These are phyloP conservation scores for Cnemophilus loriae DNA, from an alignment of 2,113 vertebrate genomes.

Conservation along the genomic window DNA sequence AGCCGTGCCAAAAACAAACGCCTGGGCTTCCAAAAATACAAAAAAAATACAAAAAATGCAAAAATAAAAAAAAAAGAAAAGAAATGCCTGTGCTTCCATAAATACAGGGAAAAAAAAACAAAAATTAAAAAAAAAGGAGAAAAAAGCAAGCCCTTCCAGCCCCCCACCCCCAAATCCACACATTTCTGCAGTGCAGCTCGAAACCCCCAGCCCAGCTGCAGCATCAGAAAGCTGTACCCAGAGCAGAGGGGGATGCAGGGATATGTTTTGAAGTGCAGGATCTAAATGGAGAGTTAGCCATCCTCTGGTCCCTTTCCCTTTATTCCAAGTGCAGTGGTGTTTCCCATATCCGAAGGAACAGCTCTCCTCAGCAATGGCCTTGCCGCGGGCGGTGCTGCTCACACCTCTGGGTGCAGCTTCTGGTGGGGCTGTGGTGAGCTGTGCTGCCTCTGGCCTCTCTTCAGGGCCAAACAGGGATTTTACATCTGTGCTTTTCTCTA, in stretches of 20 bases:
- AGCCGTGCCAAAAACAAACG: neutral
- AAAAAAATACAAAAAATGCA: neutral
- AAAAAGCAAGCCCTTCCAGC: no score
- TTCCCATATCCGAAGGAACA: neutral
- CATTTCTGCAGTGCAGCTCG: neutral
- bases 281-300: neutral
- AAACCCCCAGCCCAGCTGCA: neutral
- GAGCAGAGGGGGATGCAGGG: neutral
- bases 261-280: neutral
- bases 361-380: neutral
- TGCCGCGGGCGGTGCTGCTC: neutral
- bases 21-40: neutral
- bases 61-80: neutral
- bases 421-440: no score
- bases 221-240: neutral
- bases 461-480: neutral
- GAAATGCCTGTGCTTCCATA: neutral
- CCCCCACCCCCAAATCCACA: neutral
- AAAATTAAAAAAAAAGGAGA: no score
- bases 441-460: no score
- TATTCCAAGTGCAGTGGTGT: neutral
- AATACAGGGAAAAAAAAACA: neutral
- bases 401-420: no score
- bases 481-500: conserved; percentile 10
- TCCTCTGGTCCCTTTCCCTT: neutral